Evolutionary conservation across 2,113 vertebrate species (phyloP).

Genomic region (Empidonax traillii): DNA sequence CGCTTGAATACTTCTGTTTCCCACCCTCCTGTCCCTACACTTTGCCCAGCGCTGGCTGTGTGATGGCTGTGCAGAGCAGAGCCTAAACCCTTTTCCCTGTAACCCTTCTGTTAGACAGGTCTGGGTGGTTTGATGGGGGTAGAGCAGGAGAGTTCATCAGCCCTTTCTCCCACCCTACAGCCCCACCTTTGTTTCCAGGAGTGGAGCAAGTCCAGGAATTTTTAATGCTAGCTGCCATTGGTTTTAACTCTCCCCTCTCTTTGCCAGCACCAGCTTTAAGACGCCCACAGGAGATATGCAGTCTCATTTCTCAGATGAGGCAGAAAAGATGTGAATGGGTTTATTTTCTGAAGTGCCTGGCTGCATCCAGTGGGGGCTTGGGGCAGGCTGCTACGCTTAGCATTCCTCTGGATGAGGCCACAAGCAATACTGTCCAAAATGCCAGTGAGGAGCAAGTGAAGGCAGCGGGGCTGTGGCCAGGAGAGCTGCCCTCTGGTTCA

Average conservation of each 20-base stretch:
- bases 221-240: neutral
- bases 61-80: neutral
- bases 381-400: neutral
- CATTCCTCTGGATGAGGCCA: neutral
- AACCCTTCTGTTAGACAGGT: neutral
- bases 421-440: neutral
- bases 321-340: slow-evolving; percentile 20
- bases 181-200: neutral
- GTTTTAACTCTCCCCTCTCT: slow-evolving; percentile 23
- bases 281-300: neutral
- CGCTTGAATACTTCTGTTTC: neutral
- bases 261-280: slow-evolving; percentile 17
- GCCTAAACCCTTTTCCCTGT: accelerated
- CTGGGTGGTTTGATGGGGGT: neutral
- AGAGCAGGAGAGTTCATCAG: neutral
- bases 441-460: neutral
- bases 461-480: neutral
- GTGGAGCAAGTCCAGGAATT: neutral
- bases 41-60: neutral
- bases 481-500: neutral
- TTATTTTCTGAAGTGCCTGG: neutral
- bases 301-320: slow-evolving; percentile 18
- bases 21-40: neutral
- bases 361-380: accelerated
- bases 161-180: neutral